phyloP scores from a whole-genome alignment of 1,140 invertebrate species.

The Contarinia nasturtii region DNA sequence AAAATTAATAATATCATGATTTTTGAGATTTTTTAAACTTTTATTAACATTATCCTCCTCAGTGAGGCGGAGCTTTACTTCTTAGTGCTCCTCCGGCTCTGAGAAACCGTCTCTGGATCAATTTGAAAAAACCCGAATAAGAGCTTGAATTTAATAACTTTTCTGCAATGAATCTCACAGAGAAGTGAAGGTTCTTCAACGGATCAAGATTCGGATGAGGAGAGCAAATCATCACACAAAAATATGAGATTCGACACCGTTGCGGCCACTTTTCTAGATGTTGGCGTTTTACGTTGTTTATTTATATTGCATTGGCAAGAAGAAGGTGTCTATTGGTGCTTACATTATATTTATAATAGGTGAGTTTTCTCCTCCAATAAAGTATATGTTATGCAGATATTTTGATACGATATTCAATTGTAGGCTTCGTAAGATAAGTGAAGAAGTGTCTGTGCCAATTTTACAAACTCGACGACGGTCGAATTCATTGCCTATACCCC shows the following conservation, averaged over 20 bases:
- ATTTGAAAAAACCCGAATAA: neutral
- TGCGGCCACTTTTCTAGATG: constrained; percentile 89
- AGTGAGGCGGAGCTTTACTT: too few relatives aligned
- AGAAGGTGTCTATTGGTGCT: constrained; percentile 92
- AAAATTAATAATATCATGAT: too few relatives aligned
- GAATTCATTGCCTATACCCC: constrained; percentile 82
- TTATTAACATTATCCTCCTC: too few relatives aligned
- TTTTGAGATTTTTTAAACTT: too few relatives aligned
- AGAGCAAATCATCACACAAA: constrained; percentile 10
- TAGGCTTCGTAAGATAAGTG: constrained; percentile 61
- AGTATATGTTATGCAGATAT: neutral
- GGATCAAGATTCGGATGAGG: constrained; percentile 30
- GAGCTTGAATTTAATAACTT: neutral
- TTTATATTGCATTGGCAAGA: constrained; percentile 95
- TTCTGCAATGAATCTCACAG: neutral
- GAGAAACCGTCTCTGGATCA: too few relatives aligned
- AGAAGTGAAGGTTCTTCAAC: constrained; percentile 23
- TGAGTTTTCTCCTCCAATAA: too few relatives aligned
- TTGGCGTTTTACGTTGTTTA: constrained; percentile 87
- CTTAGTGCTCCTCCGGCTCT: too few relatives aligned
- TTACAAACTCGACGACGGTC: constrained; percentile 62
- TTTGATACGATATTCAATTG: constrained; percentile 6
- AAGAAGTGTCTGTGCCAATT: constrained; percentile 50
- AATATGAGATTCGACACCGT: constrained; percentile 36
- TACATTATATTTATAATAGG: constrained; percentile 85